Conservation (phyloP, 2,888 invertebrate genomes). For the Scelioninae gen. 1 region DNA sequence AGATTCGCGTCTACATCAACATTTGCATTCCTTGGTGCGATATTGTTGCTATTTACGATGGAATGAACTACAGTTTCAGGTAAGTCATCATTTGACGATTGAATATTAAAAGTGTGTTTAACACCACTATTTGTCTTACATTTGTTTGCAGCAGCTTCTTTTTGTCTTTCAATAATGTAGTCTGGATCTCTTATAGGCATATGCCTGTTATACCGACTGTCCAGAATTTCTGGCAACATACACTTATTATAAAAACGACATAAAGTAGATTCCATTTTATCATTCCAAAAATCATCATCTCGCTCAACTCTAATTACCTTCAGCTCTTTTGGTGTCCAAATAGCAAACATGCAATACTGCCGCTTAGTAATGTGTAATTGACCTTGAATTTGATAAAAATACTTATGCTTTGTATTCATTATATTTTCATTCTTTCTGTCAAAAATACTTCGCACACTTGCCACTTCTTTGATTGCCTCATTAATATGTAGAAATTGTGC, state of each 20-base stretch:
- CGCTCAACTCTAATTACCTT: constrained; percentile 4
- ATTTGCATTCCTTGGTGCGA: too few species aligned
- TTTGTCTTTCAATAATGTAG: constrained; percentile 1
- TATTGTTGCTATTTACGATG: too few species aligned
- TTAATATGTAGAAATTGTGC: not conserved
- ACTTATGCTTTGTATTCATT: not conserved
- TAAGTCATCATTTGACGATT: not conserved
- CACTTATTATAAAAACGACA: constrained; percentile 5
- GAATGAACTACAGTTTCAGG: too few species aligned
- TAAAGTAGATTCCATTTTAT: constrained; percentile 2
- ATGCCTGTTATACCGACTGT: constrained; percentile 2
- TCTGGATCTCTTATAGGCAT: constrained; percentile 5
- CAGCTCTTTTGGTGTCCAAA: constrained; percentile 1
- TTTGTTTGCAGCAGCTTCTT: not conserved
- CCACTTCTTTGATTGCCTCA: not conserved
- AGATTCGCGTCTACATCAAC: too few species aligned
- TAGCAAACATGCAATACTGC: constrained; percentile 9
- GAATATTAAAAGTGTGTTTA: not conserved
- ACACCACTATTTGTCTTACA: too few species aligned
- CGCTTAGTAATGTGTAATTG: constrained; percentile 19
- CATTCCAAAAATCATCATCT: constrained; percentile 1
- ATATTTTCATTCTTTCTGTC: not conserved
- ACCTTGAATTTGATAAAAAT: constrained; percentile 18
- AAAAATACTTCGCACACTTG: not conserved
- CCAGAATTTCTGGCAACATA: not conserved